phyloP scores from a whole-genome alignment of 2,888 invertebrate species.

The Bhutanitis thaidina region DNA sequence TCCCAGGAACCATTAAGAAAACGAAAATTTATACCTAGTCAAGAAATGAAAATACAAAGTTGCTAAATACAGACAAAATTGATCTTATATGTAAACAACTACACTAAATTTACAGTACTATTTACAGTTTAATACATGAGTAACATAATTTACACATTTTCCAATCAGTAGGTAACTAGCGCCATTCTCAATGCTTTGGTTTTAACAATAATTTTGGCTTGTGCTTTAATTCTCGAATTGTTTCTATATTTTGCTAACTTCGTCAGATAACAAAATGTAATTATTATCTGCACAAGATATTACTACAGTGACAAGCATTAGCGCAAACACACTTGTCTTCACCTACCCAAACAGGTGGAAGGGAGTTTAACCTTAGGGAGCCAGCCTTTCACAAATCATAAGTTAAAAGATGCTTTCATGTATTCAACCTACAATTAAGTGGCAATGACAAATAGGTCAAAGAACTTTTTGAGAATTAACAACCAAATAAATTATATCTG shows the following conservation, averaged over 20 bases:
- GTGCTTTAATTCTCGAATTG: background rate
- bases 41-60: background rate
- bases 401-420: no score
- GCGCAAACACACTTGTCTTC: no score
- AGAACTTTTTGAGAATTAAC: no score
- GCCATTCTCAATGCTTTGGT: constrained; percentile 44
- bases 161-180: constrained; percentile 41
- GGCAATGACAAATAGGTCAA: no score
- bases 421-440: no score
- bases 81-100: background rate
- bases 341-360: no score
- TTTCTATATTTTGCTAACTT: background rate
- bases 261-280: no score
- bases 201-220: constrained; percentile 41
- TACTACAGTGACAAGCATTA: no score
- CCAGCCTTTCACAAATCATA: no score
- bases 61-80: background rate
- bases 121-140: constrained; percentile 37
- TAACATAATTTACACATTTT: constrained; percentile 24
- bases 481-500: no score
- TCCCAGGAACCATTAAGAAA: background rate
- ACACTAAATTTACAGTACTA: constrained; percentile 22
- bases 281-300: no score
- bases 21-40: background rate
- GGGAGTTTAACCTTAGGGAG: no score